These are phyloP conservation scores for Eristalis tenax DNA, from an alignment of 2,888 invertebrate species.

Conservation along the genomic window DNA sequence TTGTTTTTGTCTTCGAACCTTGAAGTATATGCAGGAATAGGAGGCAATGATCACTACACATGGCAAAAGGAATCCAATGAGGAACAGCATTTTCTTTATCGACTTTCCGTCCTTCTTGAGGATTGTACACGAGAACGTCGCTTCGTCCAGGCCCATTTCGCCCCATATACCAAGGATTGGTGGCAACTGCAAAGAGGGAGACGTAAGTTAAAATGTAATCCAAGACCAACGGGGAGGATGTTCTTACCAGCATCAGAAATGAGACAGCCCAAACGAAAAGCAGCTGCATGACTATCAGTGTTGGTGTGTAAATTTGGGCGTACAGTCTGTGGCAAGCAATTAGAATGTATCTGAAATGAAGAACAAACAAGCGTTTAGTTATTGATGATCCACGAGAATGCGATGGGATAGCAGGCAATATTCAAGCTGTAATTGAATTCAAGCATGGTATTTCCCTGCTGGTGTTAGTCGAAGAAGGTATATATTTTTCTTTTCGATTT, in stretches of 20 bases:
- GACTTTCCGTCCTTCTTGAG: slow-evolving; percentile 89
- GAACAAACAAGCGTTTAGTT: not conserved
- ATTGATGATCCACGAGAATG: not conserved
- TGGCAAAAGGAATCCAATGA: slow-evolving; percentile 91
- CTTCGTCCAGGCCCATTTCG: slow-evolving; percentile 88
- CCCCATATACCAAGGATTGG: slow-evolving; percentile 93
- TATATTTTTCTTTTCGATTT: no score
- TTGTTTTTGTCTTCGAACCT: slow-evolving; percentile 87
- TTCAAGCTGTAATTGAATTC: not conserved
- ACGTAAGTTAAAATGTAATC: not conserved
- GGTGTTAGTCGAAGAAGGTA: no score
- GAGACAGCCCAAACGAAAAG: slow-evolving; percentile 90
- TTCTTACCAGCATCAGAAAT: slow-evolving; percentile 86
- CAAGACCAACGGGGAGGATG: not conserved
- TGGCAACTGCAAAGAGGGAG: slow-evolving; percentile 84
- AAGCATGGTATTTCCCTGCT: no score
- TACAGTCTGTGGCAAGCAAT: slow-evolving; percentile 92
- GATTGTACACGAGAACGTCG: slow-evolving; percentile 95
- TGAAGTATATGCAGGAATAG: slow-evolving; percentile 92
- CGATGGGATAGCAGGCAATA: no score
- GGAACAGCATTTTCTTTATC: slow-evolving; percentile 92
- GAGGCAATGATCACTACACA: slow-evolving; percentile 92
- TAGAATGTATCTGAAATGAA: slow-evolving; percentile 87
- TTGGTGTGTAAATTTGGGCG: slow-evolving; percentile 88
- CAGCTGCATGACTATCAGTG: slow-evolving; percentile 89